Evolutionary conservation across 2,113 vertebrate species (phyloP), one percentile per base, ranked within the genome.

Genomic region (Dasyprocta punctata): DNA sequence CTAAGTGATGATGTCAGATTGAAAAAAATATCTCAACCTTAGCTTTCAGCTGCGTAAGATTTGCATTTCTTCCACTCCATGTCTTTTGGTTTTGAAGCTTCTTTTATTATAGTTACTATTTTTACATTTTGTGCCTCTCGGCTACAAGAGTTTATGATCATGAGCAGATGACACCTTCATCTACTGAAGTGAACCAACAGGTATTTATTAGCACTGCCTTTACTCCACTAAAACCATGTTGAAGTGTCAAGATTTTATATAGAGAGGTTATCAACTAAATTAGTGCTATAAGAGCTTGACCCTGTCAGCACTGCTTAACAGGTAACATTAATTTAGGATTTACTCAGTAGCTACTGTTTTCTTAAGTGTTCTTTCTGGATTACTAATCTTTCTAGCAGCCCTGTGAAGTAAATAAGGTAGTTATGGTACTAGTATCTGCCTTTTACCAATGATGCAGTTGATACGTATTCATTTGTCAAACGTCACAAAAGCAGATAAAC

Each of bases 1-100:
- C 65, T 96, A 44, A 88, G 58, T 71, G 47, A 73, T 80, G n/a
- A 2, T 86, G 8, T 83, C 54, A 95, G 56, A 20, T 56, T 85
- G 56, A 90, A 92, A 75, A 86, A 90, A 83, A 36, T 44, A 33
- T 61, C 52, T 83, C 7, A 80, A 13, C 44, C 17, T 94, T 92
- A 61, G 28, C 54, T 91, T 92, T 95, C 41, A 83, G 36, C 84
- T 94, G 41, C 2, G 0, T 80, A 69, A 85, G 69, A 83, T 26
- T 89, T 83, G 11, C 16, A 49, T 92, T 92, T 89, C 38, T 77
- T 13, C 20, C 44, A 89, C 17, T 14, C 60, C 30, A 14, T 85
- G 16, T 77, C 26, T 95, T 96, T 94, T 84, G 75, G 30, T 61
- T 80, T 80, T 88, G 30, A 89, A 78, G 58, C 24, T 88, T 89